Evolutionary conservation across 1,140 invertebrate species (phyloP).

Genomic region (Brachionus plicatilis): DNA sequence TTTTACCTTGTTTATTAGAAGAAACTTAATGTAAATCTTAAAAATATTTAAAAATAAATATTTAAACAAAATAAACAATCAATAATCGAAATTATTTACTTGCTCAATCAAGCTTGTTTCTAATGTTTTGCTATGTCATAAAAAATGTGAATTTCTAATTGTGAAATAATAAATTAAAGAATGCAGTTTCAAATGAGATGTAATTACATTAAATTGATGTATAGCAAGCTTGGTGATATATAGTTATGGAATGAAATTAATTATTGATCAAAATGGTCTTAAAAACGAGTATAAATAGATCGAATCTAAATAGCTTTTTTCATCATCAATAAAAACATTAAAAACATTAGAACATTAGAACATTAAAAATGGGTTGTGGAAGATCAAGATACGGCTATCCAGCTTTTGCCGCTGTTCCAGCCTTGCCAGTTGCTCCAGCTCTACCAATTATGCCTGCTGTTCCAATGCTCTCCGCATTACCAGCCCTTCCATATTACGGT

Average conservation of each 20-base stretch:
- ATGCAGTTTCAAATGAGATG: not conserved
- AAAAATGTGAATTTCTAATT: not conserved
- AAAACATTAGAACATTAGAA: not conserved
- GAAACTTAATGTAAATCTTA: not conserved
- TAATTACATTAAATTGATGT: not conserved
- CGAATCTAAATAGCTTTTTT: not conserved
- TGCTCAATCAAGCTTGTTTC: not conserved
- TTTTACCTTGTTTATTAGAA: too few species aligned
- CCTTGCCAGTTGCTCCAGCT: not conserved
- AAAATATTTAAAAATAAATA: not conserved
- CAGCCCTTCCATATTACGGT: not conserved
- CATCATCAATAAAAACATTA: not conserved
- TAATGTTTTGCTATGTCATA: not conserved
- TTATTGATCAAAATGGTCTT: not conserved
- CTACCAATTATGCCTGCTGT: not conserved
- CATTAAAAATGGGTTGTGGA: not conserved
- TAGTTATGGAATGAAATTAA: not conserved
- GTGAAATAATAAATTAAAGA: too few species aligned
- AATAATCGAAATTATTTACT: not conserved
- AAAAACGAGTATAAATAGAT: not conserved
- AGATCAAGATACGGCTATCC: not conserved
- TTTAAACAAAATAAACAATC: not conserved
- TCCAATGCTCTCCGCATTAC: not conserved
- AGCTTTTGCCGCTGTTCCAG: not conserved
- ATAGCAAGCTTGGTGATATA: not conserved